Evolutionary conservation across 2,888 invertebrate species (phyloP), one percentile per base, ranked within the genome.

Genomic region (Xanthorhoe designata): DNA sequence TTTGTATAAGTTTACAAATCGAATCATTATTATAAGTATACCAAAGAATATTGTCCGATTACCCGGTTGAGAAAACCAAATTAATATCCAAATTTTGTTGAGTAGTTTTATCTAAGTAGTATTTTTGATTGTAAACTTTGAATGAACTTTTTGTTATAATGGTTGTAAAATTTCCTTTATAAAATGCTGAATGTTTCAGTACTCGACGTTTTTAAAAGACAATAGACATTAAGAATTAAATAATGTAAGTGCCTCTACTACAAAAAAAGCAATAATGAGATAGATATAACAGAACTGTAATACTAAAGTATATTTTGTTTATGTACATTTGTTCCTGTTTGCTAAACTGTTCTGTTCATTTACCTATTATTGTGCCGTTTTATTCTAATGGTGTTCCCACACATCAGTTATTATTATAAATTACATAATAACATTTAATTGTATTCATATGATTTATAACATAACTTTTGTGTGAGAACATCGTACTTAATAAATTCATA

Each of bases 41-140:
- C 71, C 74, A 75, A 75, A 72, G 71, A 73, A 52, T 61, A 54
- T 32, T 47, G 50, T 61, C 51, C 50, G 10, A 45, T 10, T 51
- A 51, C 35, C 57, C 63, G 66, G 54, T 53, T 58, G 53, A 52
- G 59, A 47, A 38, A 51, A 60, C 72, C 66, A 68, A 72, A 42
- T 66, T 60, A 18, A 32, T 35, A 47, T 29, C 49, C n/a, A 61
- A 66, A 52, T 61, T 42, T 57, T 61, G 51, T 57, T 47, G 32
- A 47, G 32, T 63, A 62, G 42, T 58, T 64, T 49, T 54, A 54
- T 15, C 10, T 13, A 52, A 53, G 29, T 50, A 55, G 45, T 32
- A 10, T 60, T 55, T 45, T 51, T 19, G 5, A 49, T 47, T 64
- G 49, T 54, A 54, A 29, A n/a, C 54, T 59, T 58, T 53, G 18